Percentiles rank a stretch among this genome's conserved stretches.
These are phyloP conservation scores for Probaryconus sp. DNA, from an alignment of 1,140 invertebrate species.

Conservation along the genomic window DNA sequence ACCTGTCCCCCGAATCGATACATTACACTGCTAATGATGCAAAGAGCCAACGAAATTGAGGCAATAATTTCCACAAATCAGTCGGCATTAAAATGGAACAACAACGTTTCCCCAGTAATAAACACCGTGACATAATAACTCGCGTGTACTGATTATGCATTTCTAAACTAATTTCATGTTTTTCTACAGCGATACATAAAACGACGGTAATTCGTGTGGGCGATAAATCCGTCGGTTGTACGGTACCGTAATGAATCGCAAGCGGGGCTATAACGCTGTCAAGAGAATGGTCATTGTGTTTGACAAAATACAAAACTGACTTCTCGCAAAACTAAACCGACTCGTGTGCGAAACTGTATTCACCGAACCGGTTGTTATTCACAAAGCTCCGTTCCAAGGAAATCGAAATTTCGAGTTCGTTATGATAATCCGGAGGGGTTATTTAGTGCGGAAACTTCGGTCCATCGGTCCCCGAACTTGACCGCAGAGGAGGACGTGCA, in stretches of 20 bases:
- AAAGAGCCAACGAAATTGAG: too few species aligned
- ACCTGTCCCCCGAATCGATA: too few species aligned
- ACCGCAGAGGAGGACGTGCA: slow-evolving; percentile 56
- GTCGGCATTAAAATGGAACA: too few species aligned
- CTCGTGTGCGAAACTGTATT: slow-evolving; percentile 51
- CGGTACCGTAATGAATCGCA: slow-evolving; percentile 50
- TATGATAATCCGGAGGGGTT: slow-evolving; percentile 38
- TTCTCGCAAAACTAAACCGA: slow-evolving; percentile 48
- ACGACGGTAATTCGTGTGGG: slow-evolving; percentile 34
- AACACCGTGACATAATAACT: slow-evolving; percentile 2
- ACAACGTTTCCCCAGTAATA: slow-evolving; percentile 29
- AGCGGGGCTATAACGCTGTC: slow-evolving; percentile 49
- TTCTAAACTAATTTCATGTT: slow-evolving; percentile 41
- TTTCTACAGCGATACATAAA: slow-evolving; percentile 33
- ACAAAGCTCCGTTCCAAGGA: slow-evolving; percentile 37
- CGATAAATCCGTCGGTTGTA: slow-evolving; percentile 40
- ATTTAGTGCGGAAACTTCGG: slow-evolving; percentile 12
- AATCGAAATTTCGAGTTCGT: slow-evolving; percentile 46
- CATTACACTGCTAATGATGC: too few species aligned
- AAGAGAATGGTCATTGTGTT: slow-evolving; percentile 49
- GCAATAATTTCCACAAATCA: too few species aligned
- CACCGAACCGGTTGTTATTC: slow-evolving; percentile 47
- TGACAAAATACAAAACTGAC: slow-evolving; percentile 44
- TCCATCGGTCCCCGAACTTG: slow-evolving; percentile 28
- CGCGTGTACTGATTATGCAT: slow-evolving; percentile 32